Evolutionary conservation across 2,797 vertebrate genomes (phyloP).

Genomic region (Perodicticus potto): DNA sequence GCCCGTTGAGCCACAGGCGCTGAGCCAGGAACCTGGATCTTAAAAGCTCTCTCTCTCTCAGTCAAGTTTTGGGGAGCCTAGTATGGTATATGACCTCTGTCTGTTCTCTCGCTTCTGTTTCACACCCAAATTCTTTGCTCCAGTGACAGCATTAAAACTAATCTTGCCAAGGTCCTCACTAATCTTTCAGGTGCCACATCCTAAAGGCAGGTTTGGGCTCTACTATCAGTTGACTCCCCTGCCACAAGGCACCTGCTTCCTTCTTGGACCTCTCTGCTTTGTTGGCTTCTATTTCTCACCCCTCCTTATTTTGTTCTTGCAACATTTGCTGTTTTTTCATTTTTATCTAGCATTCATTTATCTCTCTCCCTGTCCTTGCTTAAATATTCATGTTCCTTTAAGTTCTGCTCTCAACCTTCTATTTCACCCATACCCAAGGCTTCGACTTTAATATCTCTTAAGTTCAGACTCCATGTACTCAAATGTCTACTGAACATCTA

Average conservation of each 20-base stretch:
- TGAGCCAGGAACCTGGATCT: no score
- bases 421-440: not conserved
- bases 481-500: not conserved
- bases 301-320: not conserved
- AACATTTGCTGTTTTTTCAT: not conserved
- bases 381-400: not conserved
- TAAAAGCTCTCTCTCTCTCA: not conserved
- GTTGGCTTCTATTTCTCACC: not conserved
- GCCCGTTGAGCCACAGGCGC: no score
- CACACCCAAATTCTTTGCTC: not conserved
- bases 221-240: not conserved
- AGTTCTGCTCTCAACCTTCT: not conserved
- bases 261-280: not conserved
- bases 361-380: not conserved
- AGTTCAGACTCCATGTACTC: not conserved
- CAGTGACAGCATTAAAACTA: not conserved
- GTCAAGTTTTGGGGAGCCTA: not conserved
- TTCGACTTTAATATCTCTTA: not conserved
- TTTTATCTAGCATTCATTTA: not conserved
- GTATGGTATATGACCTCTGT: not conserved
- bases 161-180: not conserved
- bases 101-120: not conserved
- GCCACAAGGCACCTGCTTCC: no score
- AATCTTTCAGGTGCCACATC: not conserved
- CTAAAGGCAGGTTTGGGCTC: not conserved